Evolutionary conservation across 2,888 invertebrate species (phyloP).

Genomic region (Deroplatys truncata): DNA sequence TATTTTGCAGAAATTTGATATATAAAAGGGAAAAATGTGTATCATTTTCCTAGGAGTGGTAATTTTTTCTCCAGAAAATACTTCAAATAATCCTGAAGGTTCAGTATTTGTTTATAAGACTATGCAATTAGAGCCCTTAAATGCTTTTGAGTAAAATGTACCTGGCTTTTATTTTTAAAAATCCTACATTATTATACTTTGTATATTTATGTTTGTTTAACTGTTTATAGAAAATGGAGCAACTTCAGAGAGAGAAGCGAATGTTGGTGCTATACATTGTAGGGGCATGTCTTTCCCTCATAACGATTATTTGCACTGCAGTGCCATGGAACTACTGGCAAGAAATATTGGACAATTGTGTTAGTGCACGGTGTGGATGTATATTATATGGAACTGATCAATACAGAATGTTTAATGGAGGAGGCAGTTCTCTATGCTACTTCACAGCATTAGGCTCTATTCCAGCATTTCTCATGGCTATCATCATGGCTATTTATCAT

Average conservation of each 20-base stretch:
- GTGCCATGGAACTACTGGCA: conserved; percentile 26
- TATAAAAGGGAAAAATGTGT: too few species aligned
- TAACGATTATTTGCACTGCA: conserved; percentile 5
- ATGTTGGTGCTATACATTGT: conserved; percentile 9
- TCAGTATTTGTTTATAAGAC: not conserved
- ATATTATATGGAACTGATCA: conserved; percentile 43
- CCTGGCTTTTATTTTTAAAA: not conserved
- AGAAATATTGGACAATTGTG: conserved; percentile 27
- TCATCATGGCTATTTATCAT: conserved; percentile 40
- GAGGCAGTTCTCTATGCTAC: conserved; percentile 42
- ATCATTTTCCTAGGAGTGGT: too few species aligned
- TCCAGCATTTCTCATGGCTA: conserved; percentile 37
- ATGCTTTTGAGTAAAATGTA: not conserved
- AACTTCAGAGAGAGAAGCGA: not conserved
- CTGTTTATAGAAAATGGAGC: not conserved
- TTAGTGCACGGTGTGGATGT: conserved; percentile 41
- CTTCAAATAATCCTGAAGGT: not conserved
- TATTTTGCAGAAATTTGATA: too few species aligned
- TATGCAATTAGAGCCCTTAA: not conserved
- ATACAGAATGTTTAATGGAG: conserved; percentile 43
- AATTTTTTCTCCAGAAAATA: too few species aligned
- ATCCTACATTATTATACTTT: not conserved
- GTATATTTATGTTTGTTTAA: not conserved
- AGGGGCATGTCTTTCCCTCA: conserved; percentile 8
- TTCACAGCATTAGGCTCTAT: conserved; percentile 36